A percentile compares a stretch with the other conserved stretches of the same genome.
Conservation (phyloP, 2,113 vertebrate species). For the Deroptyus accipitrinus region DNA sequence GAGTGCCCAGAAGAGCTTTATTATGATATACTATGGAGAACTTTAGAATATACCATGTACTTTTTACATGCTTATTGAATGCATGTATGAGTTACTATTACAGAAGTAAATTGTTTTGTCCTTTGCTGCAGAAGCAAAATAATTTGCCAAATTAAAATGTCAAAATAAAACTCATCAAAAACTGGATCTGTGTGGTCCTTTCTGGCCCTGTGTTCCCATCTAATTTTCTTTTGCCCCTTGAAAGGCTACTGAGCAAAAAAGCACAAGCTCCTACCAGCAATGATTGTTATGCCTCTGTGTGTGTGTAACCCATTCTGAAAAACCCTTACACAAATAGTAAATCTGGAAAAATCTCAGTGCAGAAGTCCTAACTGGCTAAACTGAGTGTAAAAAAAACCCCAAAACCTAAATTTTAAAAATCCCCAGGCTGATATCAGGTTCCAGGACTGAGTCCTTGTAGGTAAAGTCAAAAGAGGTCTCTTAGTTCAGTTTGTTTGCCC, state of each 20-base stretch:
- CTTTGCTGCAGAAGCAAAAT: slow-evolving; percentile 40
- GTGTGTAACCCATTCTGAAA: not conserved
- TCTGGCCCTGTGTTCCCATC: not conserved
- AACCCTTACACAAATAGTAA: not conserved
- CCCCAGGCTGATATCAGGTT: not conserved
- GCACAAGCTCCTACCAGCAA: not conserved
- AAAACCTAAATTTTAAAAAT: not conserved
- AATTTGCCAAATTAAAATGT: slow-evolving; percentile 38
- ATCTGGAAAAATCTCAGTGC: not conserved
- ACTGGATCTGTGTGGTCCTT: slow-evolving; percentile 18
- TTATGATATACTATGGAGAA: slow-evolving; percentile 75
- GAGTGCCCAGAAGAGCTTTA: slow-evolving; percentile 77
- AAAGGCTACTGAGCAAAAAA: slow-evolving; percentile 23
- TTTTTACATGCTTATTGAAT: slow-evolving; percentile 47
- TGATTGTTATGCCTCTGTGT: not conserved
- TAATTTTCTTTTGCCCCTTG: slow-evolving; percentile 14
- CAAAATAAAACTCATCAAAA: slow-evolving; percentile 42
- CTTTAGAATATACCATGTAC: slow-evolving; percentile 52
- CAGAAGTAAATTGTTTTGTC: slow-evolving; percentile 47
- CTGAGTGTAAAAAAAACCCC: not conserved
- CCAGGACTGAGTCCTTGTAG: not conserved
- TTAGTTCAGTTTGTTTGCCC: not conserved
- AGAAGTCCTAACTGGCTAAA: not conserved
- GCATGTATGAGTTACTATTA: slow-evolving; percentile 18
- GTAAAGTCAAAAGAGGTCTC: not conserved